Conservation (phyloP, 1,140 invertebrate species). For the Acromyrmex heyeri region DNA sequence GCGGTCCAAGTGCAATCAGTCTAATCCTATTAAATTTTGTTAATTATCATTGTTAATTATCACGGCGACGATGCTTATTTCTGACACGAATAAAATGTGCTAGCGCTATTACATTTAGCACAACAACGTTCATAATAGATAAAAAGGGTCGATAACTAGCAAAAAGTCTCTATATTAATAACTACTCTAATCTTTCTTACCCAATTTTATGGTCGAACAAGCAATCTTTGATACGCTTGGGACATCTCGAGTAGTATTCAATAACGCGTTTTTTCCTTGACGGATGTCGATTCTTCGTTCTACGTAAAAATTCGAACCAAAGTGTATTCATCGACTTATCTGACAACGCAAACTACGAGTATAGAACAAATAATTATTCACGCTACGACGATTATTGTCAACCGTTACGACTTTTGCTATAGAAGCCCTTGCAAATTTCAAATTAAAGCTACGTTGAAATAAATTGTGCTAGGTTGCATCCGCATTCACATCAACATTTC, state of each 20-base stretch:
- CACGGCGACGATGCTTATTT: background rate
- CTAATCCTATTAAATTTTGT: slow-evolving; percentile 50
- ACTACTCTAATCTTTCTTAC: slow-evolving; percentile 43
- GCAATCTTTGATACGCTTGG: slow-evolving; percentile 18
- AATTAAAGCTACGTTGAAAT: slow-evolving; percentile 22
- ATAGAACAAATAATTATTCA: background rate
- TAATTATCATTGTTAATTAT: slow-evolving; percentile 49
- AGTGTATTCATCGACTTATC: background rate
- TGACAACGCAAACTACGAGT: background rate
- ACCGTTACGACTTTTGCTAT: background rate
- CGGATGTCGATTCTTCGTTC: background rate
- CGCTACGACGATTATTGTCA: background rate
- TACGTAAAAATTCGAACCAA: slow-evolving; percentile 14
- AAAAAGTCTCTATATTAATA: slow-evolving; percentile 54
- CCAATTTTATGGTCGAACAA: slow-evolving; percentile 36
- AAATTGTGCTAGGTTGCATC: background rate
- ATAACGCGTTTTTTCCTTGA: background rate
- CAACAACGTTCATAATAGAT: slow-evolving; percentile 21
- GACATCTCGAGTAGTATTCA: background rate
- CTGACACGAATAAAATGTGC: background rate
- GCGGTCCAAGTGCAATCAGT: background rate
- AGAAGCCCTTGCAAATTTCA: background rate
- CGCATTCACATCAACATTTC: background rate
- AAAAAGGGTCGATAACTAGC: slow-evolving; percentile 13
- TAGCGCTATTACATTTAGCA: background rate